These are phyloP conservation scores for Patiria miniata DNA, from an alignment of 35 echinoderm and acorn worm genomes.

Conservation along the genomic window DNA sequence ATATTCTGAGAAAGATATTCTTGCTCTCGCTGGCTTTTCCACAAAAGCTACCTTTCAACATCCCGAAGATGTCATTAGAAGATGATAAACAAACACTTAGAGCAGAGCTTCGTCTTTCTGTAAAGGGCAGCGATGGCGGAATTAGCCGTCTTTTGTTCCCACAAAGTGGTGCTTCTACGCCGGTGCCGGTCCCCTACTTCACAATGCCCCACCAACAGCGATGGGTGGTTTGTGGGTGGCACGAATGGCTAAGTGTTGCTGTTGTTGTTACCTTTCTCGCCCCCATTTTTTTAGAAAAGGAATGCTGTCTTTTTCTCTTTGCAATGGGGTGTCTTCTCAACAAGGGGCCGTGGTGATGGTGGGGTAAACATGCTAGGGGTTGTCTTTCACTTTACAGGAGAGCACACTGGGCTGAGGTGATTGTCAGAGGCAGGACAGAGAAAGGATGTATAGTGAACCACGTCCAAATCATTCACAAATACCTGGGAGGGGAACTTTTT, in stretches of 20 bases:
- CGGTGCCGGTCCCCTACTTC: neutral
- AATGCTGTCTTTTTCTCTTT: neutral
- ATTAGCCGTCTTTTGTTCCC: constrained; percentile 22
- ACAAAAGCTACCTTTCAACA: neutral
- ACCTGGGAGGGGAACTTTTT: too few relatives aligned
- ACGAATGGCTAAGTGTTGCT: neutral
- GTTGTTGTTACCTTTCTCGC: neutral
- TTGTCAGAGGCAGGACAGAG: neutral
- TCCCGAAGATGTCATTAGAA: constrained; percentile 5
- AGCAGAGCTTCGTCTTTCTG: neutral
- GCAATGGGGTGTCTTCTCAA: neutral
- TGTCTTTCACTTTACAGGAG: neutral
- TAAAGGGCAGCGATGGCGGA: neutral
- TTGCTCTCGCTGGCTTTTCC: neutral
- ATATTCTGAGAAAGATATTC: too few relatives aligned
- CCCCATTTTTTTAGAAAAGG: too few relatives aligned
- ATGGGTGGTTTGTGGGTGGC: neutral
- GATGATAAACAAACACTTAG: constrained; percentile 33
- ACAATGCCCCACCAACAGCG: neutral
- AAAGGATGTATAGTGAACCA: neutral
- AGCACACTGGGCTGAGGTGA: neutral
- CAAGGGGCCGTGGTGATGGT: neutral
- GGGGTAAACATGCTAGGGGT: neutral
- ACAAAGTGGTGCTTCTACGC: neutral
- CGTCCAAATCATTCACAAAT: too few relatives aligned